Conservation (phyloP, 2,888 invertebrate species). For the Oeneis ivallda region DNA sequence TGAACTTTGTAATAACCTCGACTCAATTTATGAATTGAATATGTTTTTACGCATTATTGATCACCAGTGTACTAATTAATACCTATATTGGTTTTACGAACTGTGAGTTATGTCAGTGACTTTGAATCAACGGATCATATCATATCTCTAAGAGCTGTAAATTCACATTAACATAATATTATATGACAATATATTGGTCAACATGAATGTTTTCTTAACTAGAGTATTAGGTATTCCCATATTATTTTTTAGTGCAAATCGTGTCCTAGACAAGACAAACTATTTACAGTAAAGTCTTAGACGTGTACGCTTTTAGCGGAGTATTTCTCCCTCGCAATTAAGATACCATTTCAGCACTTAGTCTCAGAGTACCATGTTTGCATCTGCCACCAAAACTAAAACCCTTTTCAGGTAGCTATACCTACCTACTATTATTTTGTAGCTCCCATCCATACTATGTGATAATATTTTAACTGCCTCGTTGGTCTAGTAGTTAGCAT, state of each 20-base stretch:
- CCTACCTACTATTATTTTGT: neutral
- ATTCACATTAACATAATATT: too few relatives aligned
- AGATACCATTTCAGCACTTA: slow-evolving; percentile 18
- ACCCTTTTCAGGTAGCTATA: neutral
- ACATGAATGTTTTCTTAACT: too few relatives aligned
- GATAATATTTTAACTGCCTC: neutral
- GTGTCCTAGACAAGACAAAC: neutral
- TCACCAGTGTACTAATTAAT: too few relatives aligned
- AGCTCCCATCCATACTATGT: neutral
- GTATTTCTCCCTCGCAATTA: slow-evolving; percentile 17
- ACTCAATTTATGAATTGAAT: too few relatives aligned
- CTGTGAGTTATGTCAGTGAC: too few relatives aligned
- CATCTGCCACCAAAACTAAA: slow-evolving; percentile 1
- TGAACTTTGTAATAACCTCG: too few relatives aligned
- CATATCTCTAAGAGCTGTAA: too few relatives aligned
- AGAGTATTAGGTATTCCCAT: neutral
- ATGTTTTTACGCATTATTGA: too few relatives aligned
- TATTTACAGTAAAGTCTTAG: slow-evolving; percentile 8
- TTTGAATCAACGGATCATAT: too few relatives aligned
- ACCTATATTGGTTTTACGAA: too few relatives aligned
- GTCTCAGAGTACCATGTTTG: slow-evolving; percentile 6
- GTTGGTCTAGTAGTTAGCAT: too few relatives aligned
- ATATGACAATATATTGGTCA: too few relatives aligned
- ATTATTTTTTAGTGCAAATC: neutral
- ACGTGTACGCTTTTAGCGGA: slow-evolving; percentile 15